phyloP scores from a whole-genome alignment of 2,797 vertebrate species.

The Gymnothorax reevesii region DNA sequence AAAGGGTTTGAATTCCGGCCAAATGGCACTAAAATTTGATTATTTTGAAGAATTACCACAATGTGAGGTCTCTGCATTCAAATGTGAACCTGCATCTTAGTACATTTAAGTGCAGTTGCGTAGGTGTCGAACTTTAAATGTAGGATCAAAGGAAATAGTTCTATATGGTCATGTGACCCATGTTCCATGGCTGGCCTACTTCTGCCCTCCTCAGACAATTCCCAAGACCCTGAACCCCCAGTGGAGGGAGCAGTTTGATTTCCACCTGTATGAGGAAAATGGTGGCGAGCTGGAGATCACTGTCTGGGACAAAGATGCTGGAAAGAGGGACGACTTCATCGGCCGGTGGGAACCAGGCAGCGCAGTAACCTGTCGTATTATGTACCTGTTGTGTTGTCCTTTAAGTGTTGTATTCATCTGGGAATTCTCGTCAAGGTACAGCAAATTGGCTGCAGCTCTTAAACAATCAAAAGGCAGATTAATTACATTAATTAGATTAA shows the following conservation, averaged over 20 bases:
- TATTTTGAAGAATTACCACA: too few species aligned
- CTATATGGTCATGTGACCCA: neutral
- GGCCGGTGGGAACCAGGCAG: conserved; percentile 73
- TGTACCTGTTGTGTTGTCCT: neutral
- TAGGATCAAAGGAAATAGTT: neutral
- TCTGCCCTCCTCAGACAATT: conserved; percentile 73
- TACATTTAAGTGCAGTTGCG: neutral
- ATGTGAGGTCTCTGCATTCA: neutral
- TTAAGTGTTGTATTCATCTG: neutral
- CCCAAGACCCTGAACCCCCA: conserved; percentile 91
- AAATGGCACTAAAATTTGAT: too few species aligned
- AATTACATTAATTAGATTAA: neutral
- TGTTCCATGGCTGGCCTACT: neutral
- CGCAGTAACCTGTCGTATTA: neutral
- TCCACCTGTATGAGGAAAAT: conserved; percentile 87
- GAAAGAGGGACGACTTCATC: conserved; percentile 91
- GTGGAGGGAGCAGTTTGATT: conserved; percentile 94
- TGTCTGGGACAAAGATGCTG: conserved; percentile 90
- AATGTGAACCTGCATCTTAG: neutral
- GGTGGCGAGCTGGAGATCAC: conserved; percentile 87
- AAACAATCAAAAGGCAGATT: neutral
- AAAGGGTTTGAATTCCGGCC: too few species aligned
- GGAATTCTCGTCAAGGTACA: neutral
- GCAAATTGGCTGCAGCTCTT: neutral
- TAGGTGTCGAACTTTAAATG: neutral